These are phyloP conservation scores for Phyllostomus discolor DNA, from an alignment of 2,113 vertebrate genomes.

Conservation along the genomic window DNA sequence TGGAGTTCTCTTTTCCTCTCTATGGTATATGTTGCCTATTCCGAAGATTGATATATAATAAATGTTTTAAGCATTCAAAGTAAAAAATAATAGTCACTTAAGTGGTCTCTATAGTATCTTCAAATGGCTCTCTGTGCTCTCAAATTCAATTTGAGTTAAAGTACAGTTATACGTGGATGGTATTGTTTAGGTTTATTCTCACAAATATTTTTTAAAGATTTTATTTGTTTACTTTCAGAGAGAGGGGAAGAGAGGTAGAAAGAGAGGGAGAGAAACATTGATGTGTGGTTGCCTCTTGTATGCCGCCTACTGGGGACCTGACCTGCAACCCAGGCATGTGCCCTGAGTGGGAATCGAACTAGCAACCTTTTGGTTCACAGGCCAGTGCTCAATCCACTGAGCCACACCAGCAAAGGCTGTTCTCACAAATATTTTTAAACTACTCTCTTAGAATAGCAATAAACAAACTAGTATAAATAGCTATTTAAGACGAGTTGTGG, in stretches of 20 bases:
- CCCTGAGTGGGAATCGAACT: too few relatives aligned
- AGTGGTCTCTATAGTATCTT: neutral
- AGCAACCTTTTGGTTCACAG: too few relatives aligned
- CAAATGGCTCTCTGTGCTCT: neutral
- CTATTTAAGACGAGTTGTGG: neutral
- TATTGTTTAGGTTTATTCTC: neutral
- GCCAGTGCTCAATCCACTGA: too few relatives aligned
- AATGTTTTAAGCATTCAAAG: neutral
- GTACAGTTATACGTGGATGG: neutral
- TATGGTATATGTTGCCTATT: neutral
- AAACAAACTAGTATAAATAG: neutral
- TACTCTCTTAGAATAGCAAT: neutral
- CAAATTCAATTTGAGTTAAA: conserved; percentile 1
- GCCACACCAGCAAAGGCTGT: too few relatives aligned
- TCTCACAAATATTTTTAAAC: neutral
- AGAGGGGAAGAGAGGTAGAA: too few relatives aligned
- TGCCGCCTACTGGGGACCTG: too few relatives aligned
- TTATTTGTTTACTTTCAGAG: too few relatives aligned
- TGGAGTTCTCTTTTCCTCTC: neutral
- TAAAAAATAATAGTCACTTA: neutral
- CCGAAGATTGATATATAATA: neutral
- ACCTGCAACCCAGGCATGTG: too few relatives aligned
- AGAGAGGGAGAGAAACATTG: too few relatives aligned
- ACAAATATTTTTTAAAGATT: neutral
- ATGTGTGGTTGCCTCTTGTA: too few relatives aligned